phyloP scores from a whole-genome alignment of 2,888 invertebrate genomes.

The Tinea pellionella region DNA sequence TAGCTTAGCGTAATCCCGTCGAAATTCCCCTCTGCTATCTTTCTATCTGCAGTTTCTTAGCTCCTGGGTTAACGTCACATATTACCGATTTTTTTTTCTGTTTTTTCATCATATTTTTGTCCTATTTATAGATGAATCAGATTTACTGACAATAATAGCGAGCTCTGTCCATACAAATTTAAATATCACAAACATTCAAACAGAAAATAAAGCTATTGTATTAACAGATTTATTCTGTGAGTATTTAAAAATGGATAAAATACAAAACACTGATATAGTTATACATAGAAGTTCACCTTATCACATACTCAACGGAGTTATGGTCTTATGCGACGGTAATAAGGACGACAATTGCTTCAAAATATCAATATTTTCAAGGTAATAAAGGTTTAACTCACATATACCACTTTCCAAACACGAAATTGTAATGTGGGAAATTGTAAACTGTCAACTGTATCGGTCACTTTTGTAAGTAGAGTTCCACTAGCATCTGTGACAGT shows the following conservation, averaged over 20 bases:
- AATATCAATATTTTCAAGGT: slow-evolving; percentile 41
- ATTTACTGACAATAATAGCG: slow-evolving; percentile 35
- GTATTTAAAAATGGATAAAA: slow-evolving; percentile 36
- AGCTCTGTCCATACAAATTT: slow-evolving; percentile 36
- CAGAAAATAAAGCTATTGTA: slow-evolving; percentile 17
- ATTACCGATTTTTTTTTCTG: no score
- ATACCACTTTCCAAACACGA: not conserved
- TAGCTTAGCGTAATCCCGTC: no score
- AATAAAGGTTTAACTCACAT: no score
- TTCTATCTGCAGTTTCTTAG: no score
- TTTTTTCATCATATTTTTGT: no score
- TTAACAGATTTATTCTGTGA: slow-evolving; percentile 29
- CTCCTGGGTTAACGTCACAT: no score
- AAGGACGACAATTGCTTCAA: slow-evolving; percentile 16
- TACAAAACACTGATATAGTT: slow-evolving; percentile 25
- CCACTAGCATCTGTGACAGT: no score
- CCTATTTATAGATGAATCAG: not conserved
- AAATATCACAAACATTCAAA: slow-evolving; percentile 30
- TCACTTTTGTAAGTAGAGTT: no score
- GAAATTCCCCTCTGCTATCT: no score
- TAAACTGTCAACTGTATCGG: no score
- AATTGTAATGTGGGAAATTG: no score
- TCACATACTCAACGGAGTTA: slow-evolving; percentile 40
- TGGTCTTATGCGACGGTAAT: slow-evolving; percentile 29
- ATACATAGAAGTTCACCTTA: slow-evolving; percentile 38